phyloP scores from a whole-genome alignment of 2,888 invertebrate genomes.

The Busseola fusca region DNA sequence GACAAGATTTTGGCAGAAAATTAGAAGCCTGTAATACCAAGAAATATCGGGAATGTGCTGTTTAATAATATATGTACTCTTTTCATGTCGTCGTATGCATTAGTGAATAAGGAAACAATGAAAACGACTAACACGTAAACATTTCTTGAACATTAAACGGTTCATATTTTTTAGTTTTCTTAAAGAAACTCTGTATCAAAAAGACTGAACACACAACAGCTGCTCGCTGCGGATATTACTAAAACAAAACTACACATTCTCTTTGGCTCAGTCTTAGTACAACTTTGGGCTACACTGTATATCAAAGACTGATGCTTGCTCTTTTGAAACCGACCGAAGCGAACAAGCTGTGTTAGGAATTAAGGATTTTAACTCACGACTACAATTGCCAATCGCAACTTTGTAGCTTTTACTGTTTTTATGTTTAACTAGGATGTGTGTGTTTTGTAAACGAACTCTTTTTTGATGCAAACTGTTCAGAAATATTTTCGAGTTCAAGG shows the following conservation, averaged over 20 bases:
- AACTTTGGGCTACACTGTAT: conserved; percentile 16
- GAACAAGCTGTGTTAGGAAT: conserved; percentile 4
- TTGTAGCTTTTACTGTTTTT: neutral
- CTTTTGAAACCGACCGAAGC: conserved; percentile 15
- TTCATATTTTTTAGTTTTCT: conserved; percentile 22
- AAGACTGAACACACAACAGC: conserved; percentile 31
- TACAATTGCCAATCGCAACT: conserved; percentile 8
- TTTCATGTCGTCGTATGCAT: neutral
- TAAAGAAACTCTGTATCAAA: conserved; percentile 30
- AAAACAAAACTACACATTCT: conserved; percentile 46
- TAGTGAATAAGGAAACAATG: neutral
- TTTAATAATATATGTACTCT: neutral
- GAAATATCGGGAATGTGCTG: neutral
- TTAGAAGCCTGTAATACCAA: too few species aligned
- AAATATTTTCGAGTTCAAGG: neutral
- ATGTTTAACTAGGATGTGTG: neutral
- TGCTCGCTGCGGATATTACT: conserved; percentile 47
- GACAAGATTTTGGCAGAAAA: neutral
- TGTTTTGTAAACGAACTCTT: neutral
- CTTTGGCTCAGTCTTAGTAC: conserved; percentile 25
- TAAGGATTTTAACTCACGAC: conserved; percentile 12
- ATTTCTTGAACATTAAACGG: conserved; percentile 17
- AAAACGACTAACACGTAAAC: conserved; percentile 1
- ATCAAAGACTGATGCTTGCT: conserved; percentile 20
- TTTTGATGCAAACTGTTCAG: neutral